Base-by-base conservation (phyloP, 1,140 invertebrate species). In the Aplysia californica region DNA sequence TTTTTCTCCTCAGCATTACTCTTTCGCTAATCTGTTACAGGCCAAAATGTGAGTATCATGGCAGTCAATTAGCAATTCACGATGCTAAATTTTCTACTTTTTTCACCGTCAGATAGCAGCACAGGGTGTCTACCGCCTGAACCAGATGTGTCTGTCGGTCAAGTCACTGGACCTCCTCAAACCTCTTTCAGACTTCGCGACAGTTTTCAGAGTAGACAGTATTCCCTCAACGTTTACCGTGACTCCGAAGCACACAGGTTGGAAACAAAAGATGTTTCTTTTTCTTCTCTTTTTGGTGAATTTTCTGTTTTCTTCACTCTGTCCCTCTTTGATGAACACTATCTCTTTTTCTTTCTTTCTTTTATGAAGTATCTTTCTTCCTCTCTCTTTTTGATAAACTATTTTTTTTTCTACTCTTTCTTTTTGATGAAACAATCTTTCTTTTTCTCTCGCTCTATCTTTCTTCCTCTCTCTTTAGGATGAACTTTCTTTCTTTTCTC, bases 91-190 rank as follows among this genome's bases (percentile, higher is more conserved):
- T 61, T 59, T 20, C 5, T 18, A 21, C 56, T 41, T 29, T 23
- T 26, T n/a, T n/a, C n/a, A n/a, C n/a, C n/a, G n/a, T n/a, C 83
- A 91, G 90, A 82, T 86, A 18, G 69, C 75, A 26, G 85, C 86
- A 35, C 80, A 86, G 74, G 91, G 91, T n/a, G 74, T 79, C 29
- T 92, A 87, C 75, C 78, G 82, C 68, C 73, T 91, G 3, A 82
- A 85, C 41, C 91, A 92, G 83, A 68, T 87, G 66, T 84, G 88
- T 85, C 39, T 85, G 3, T 58, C 86, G 36, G 61, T 83, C 2
- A 90, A 90, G 26, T 91, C 91, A 66, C 80, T 94, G 64, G 93
- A 94, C 79, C 93, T 93, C 80, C 83, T 94, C 4, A 92, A 93
- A 0, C 91, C 92, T 74, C 88, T 89, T 0, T 75, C 92, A 58